A percentile compares a stretch with the other conserved stretches of the same genome.
Conservation (phyloP, 2,888 invertebrate genomes). For the Schizotus pectinicornis region DNA sequence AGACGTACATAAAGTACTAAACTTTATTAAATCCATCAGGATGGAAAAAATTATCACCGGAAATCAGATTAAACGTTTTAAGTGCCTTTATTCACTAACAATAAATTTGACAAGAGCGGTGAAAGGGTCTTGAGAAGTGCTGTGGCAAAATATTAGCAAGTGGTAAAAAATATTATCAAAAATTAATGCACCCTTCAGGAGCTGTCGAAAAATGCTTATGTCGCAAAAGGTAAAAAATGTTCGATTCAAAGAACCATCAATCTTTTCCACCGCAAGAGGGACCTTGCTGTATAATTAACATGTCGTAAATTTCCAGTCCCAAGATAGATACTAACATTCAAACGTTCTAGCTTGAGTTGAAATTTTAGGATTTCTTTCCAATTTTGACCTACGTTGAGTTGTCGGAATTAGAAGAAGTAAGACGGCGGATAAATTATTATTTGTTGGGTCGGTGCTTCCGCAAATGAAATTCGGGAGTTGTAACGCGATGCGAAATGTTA, state of each 20-base stretch:
- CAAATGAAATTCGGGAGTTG: slow-evolving; percentile 1
- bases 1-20: too few species aligned
- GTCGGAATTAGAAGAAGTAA: neutral
- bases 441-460: neutral
- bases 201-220: slow-evolving; percentile 30
- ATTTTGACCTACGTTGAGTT: neutral
- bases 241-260: slow-evolving; percentile 35
- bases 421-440: neutral
- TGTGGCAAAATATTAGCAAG: slow-evolving; percentile 9
- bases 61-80: too few species aligned
- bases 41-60: too few species aligned
- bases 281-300: slow-evolving; percentile 36
- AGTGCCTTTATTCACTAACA: too few species aligned
- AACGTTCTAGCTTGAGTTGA: slow-evolving; percentile 16
- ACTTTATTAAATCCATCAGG: too few species aligned
- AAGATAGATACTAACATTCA: slow-evolving; percentile 26
- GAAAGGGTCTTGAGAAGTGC: too few species aligned
- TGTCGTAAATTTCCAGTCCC: slow-evolving; percentile 34
- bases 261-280: slow-evolving; percentile 31
- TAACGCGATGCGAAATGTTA: slow-evolving; percentile 3
- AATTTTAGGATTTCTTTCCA: slow-evolving; percentile 10
- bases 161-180: slow-evolving; percentile 19
- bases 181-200: slow-evolving; percentile 19
- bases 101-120: too few species aligned
- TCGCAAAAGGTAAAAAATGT: slow-evolving; percentile 28